Evolutionary conservation across 2,113 vertebrate species (phyloP).

Genomic region (Trachemys scripta): DNA sequence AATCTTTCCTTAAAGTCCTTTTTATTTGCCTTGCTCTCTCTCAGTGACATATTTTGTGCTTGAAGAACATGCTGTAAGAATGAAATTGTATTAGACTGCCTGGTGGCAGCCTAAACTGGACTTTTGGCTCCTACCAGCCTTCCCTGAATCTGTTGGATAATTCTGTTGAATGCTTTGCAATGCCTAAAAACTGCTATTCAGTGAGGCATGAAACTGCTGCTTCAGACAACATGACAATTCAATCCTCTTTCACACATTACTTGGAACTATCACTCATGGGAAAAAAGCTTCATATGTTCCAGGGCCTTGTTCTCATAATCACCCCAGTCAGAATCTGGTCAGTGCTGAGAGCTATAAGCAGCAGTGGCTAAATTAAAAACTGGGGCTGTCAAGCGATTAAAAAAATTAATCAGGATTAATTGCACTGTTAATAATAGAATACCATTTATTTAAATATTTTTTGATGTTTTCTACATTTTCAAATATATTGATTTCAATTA

Average conservation of each 20-base stretch:
- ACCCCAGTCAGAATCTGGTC: background rate
- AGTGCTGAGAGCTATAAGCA: background rate
- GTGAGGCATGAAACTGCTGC: background rate
- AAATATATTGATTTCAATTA: no score
- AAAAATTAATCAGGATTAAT: no score
- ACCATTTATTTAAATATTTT: no score
- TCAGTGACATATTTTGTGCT: rapidly evolving
- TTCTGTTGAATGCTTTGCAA: background rate
- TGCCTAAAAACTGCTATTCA: background rate
- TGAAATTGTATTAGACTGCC: background rate
- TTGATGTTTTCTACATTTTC: no score
- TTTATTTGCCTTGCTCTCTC: no score
- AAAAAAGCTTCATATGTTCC: rapidly evolving
- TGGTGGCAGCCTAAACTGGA: rapidly evolving
- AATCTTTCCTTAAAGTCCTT: background rate
- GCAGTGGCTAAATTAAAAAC: rapidly evolving
- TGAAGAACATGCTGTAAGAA: background rate
- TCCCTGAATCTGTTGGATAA: background rate
- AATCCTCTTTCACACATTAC: rapidly evolving
- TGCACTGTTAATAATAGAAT: no score
- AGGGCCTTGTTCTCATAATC: background rate
- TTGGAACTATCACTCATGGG: rapidly evolving
- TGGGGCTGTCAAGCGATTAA: no score
- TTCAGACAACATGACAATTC: background rate
- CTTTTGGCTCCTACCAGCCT: background rate